phyloP scores from a whole-genome alignment of 2,113 vertebrate genomes.

The Gila orcuttii region DNA sequence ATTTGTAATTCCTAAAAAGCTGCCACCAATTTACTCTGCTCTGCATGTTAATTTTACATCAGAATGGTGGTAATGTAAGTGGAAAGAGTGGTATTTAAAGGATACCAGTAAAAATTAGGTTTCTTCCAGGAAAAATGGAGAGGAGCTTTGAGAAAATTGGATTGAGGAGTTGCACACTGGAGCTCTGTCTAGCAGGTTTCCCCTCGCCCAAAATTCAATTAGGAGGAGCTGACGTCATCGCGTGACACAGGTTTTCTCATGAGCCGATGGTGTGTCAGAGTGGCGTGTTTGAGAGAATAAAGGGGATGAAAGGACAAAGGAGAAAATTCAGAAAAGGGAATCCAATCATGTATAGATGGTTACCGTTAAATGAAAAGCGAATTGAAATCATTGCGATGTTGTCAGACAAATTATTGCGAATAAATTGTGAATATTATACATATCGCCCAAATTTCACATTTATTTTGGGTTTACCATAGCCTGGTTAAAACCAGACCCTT shows the following conservation, averaged over 20 bases:
- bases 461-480: no score
- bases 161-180: constrained; percentile 63
- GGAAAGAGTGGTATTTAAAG: constrained; percentile 29
- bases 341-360: not conserved
- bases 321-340: not conserved
- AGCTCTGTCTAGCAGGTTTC: constrained; percentile 56
- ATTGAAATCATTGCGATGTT: not conserved
- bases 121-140: constrained; percentile 41
- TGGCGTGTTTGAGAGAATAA: constrained; percentile 45
- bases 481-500: no score
- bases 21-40: not conserved
- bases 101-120: not conserved
- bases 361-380: not conserved
- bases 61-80: not conserved
- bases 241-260: constrained; percentile 58
- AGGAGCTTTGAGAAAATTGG: constrained; percentile 49
- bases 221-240: constrained; percentile 66
- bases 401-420: not conserved
- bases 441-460: no score
- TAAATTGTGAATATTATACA: no score
- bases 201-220: constrained; percentile 66
- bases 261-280: constrained; percentile 37
- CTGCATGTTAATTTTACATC: not conserved
- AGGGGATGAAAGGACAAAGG: constrained; percentile 46
- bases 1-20: not conserved